A percentile compares a stretch with the other conserved stretches of the same genome.
These are phyloP conservation scores for Microplitis manilae DNA, from an alignment of 2,888 invertebrate species.

Conservation along the genomic window DNA sequence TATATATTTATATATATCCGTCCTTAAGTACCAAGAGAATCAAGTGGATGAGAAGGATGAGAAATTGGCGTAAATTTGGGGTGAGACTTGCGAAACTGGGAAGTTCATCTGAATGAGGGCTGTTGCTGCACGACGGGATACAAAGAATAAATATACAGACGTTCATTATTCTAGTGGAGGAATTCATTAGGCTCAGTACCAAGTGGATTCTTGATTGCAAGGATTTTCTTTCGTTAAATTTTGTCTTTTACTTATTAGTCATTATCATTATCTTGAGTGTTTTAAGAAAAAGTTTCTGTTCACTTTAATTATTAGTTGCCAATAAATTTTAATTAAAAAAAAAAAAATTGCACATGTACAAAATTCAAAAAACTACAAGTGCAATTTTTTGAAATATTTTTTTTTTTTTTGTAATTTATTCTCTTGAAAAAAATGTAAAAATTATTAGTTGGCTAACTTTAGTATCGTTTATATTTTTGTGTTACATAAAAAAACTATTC, in stretches of 20 bases:
- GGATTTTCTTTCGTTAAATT: slow-evolving; percentile 2
- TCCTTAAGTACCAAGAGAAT: not conserved
- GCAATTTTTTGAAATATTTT: too few species aligned
- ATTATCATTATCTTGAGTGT: not conserved
- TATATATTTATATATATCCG: not conserved
- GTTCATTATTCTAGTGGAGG: slow-evolving; percentile 18
- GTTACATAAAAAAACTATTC: too few species aligned
- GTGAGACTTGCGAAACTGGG: slow-evolving; percentile 15
- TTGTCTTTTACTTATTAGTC: not conserved
- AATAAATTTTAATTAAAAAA: not conserved
- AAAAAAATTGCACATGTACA: too few species aligned
- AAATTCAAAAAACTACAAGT: too few species aligned
- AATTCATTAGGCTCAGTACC: slow-evolving; percentile 6
- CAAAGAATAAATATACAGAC: slow-evolving; percentile 13
- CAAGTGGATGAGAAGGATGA: slow-evolving; percentile 10
- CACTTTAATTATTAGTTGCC: not conserved
- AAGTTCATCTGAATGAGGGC: slow-evolving; percentile 17
- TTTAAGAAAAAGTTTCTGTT: not conserved
- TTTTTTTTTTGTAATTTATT: too few species aligned
- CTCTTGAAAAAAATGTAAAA: too few species aligned
- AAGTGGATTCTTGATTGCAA: slow-evolving; percentile 28
- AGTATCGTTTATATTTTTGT: too few species aligned
- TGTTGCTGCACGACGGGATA: slow-evolving; percentile 9
- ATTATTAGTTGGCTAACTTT: too few species aligned
- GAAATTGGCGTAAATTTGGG: slow-evolving; percentile 18